Percentiles rank a stretch among this genome's conserved stretches.
These are phyloP conservation scores for Apis florea DNA, from an alignment of 1,140 invertebrate species.

Conservation along the genomic window DNA sequence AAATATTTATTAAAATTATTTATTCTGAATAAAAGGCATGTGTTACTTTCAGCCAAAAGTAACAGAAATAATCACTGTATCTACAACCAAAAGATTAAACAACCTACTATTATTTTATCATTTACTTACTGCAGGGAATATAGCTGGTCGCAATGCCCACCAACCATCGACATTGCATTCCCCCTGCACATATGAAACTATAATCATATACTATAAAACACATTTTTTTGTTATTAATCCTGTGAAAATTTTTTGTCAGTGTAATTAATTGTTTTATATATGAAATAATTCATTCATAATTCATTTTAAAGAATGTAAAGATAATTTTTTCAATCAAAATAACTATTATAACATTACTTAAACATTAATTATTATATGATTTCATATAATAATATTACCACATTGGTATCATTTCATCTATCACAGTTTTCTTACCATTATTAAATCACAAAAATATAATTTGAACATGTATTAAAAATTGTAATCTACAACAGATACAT, in stretches of 20 bases:
- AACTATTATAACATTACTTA: background rate
- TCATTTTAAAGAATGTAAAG: background rate
- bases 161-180: slow-evolving; percentile 80
- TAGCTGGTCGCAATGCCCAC: slow-evolving; percentile 80
- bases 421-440: background rate
- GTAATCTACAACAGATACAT: slow-evolving; percentile 37
- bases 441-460: background rate
- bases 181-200: slow-evolving; percentile 80
- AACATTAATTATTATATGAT: background rate
- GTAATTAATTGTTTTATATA: slow-evolving; percentile 1
- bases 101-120: slow-evolving; percentile 64
- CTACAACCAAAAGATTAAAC: slow-evolving; percentile 54
- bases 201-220: slow-evolving; percentile 72
- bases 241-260: background rate
- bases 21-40: background rate
- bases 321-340: background rate
- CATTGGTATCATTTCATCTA: background rate
- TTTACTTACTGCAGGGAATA: slow-evolving; percentile 81
- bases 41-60: slow-evolving; percentile 35
- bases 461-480: slow-evolving; percentile 1
- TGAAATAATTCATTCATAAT: background rate
- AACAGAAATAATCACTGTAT: slow-evolving; percentile 28
- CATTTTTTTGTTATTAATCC: slow-evolving; percentile 20
- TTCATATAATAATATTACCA: background rate
- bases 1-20: background rate